Evolutionary conservation across 2,797 vertebrate species (phyloP).

Genomic region (Poeciliopsis turneri): DNA sequence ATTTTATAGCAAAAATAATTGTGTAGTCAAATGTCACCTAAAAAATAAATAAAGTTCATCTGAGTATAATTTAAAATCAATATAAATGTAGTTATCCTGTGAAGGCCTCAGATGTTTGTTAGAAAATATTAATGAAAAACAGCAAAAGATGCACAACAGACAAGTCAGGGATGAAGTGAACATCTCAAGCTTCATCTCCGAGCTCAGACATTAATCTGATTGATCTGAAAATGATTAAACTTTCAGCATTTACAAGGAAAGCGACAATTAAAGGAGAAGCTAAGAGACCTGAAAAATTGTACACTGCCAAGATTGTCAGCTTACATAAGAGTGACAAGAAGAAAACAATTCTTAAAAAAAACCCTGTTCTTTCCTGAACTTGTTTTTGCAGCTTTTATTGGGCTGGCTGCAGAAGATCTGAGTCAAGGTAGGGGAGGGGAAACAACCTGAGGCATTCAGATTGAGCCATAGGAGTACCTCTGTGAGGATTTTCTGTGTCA

Average conservation of each 20-base stretch:
- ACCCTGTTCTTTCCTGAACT: too few relatives aligned
- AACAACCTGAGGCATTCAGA: not conserved
- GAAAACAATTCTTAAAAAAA: not conserved
- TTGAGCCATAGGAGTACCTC: not conserved
- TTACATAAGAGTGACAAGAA: not conserved
- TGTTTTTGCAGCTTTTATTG: not conserved
- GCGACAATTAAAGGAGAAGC: not conserved
- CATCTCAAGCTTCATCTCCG: not conserved
- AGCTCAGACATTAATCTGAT: not conserved
- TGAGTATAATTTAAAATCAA: not conserved
- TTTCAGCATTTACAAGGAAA: not conserved
- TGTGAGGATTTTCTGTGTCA: not conserved
- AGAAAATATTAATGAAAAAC: not conserved
- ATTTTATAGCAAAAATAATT: not conserved
- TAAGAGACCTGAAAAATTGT: not conserved
- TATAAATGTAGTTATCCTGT: not conserved
- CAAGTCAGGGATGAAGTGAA: not conserved
- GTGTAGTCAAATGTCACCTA: not conserved
- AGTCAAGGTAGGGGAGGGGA: not conserved
- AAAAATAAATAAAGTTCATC: not conserved
- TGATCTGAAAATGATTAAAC: not conserved
- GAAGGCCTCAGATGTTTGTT: not conserved
- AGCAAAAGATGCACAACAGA: not conserved
- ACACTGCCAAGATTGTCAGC: not conserved
- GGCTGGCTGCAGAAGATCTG: not conserved